Conservation (phyloP, 2,888 invertebrate genomes). For the Lycaena phlaeas region DNA sequence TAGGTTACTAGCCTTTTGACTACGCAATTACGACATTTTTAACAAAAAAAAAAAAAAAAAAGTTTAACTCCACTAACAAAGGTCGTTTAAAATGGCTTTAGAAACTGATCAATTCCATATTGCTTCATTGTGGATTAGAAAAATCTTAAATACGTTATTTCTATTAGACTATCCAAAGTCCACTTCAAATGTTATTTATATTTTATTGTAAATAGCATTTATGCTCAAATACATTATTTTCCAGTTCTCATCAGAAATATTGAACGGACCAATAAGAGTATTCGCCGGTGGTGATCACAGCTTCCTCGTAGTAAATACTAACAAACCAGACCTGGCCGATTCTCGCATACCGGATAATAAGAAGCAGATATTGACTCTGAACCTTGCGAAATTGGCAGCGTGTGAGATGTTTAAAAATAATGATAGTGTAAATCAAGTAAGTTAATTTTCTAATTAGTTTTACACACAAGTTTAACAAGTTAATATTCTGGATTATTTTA, state of each 20-base stretch:
- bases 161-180: too few relatives aligned
- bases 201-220: too few relatives aligned
- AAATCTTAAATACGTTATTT: too few relatives aligned
- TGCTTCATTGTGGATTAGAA: too few relatives aligned
- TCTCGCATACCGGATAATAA: constrained; percentile 70
- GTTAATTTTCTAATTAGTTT: constrained; percentile 6
- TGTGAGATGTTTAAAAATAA: constrained; percentile 75
- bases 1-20: not conserved
- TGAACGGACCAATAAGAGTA: constrained; percentile 71
- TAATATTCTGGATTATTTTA: too few relatives aligned
- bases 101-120: too few relatives aligned
- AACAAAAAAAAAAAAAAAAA: too few relatives aligned
- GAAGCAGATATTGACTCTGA: constrained; percentile 79
- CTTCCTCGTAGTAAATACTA: constrained; percentile 77
- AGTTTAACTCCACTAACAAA: too few relatives aligned
- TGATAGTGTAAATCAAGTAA: constrained; percentile 76
- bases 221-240: constrained; percentile 23
- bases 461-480: too few relatives aligned
- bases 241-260: constrained; percentile 46
- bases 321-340: constrained; percentile 70
- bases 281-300: constrained; percentile 92
- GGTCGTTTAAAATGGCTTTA: too few relatives aligned
- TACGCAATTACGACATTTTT: not conserved
- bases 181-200: too few relatives aligned
- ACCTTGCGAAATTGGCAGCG: constrained; percentile 68